Base-by-base conservation (phyloP, 2,797 vertebrate genomes). In the Craterocephalus amniculus region DNA sequence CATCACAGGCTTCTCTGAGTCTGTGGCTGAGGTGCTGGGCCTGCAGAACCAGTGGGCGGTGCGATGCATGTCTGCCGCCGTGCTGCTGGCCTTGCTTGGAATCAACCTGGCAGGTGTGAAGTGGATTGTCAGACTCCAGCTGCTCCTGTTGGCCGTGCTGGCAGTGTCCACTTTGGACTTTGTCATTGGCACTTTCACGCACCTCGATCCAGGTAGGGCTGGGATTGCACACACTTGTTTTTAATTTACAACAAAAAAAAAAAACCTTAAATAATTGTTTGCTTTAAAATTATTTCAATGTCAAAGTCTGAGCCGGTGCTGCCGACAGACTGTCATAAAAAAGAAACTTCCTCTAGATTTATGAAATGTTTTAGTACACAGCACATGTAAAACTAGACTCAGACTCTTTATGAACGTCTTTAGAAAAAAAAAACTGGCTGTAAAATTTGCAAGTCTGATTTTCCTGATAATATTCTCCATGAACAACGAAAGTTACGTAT, bases 61-160 rank as follows among this genome's bases (percentile, higher is more conserved):
- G 36, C 92, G 96, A 0, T 94, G 94, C 45, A 95, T 99, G 90
- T 98, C 98, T 0, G 89, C 94, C 2, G 93, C 76, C 0, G 96
- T 99, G 73, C 93, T 99, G 32, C 88, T 99, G 9, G 96, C 92
- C 11, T 89, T 99, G 90, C 94, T 99, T 12, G 97, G 96, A 1
- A 98, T 99, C 89, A 99, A 99, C 87, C 93, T 99, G 74, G 98
- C 98, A 0, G 98, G 98, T 0, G 97, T 99, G 58, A 99, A 97
- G 73, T 99, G 98, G 98, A 98, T 99, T 29, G 94, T 99, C 68
- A 94, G 97, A 31, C 95, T 99, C 26, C 98, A 99, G 89, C 94
- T 99, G 72, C 91, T 98, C 72, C 95, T 99, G 70, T 93, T 99
- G 67, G 93, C 95, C 27, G 89, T 99, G 18, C 94, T 99, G 78